Evolutionary conservation across 2,888 invertebrate species (phyloP), one percentile per base, ranked within the genome.

Genomic region (Caenorhabditis plicata): DNA sequence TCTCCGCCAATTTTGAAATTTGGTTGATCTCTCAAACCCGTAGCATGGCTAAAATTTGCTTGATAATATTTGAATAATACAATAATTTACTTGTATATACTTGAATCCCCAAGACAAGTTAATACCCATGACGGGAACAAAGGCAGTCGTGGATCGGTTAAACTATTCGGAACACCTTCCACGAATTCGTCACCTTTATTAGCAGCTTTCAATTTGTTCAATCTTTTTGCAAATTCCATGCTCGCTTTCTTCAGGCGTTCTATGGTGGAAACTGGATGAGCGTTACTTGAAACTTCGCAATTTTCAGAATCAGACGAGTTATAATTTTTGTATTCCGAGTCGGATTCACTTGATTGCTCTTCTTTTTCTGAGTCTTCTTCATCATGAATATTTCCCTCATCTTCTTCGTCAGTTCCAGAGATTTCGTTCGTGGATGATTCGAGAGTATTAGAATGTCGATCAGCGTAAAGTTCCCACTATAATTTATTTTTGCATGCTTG

Each of bases 111-210:
- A 7, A 94, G 85, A 80, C 91, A 92, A 29, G 90, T 87, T 45
- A 96, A 84, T 8, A 90, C 88, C 92, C 93, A 95, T 72, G 90
- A 91, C 1, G 91, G 88, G 84, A 89, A 93, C 63, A 88, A 87
- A 0, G 95, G 93, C 63, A 92, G 84, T 32, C 91, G 84, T 8
- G 81, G 82, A 3, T 78, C 69, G 0, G 90, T 90, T 46, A 90
- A 89, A 70, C 85, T 85, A 79, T 93, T 91, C 45, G 92, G 85
- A 90, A 95, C 91, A 47, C 91, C 90, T 0, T 91, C 90, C 27
- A 93, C 85, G 84, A 91, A 93, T 0, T 54, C 56, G 8, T 54
- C 36, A 4, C 5, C 32, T 47, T 61, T 61, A 26, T 26, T 45
- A 11, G 54, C 4, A 4, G n/a, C 23, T 38, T 49, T 47, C 29